Conservation (phyloP, 2,113 vertebrate genomes). For the Spilogale gracilis region DNA sequence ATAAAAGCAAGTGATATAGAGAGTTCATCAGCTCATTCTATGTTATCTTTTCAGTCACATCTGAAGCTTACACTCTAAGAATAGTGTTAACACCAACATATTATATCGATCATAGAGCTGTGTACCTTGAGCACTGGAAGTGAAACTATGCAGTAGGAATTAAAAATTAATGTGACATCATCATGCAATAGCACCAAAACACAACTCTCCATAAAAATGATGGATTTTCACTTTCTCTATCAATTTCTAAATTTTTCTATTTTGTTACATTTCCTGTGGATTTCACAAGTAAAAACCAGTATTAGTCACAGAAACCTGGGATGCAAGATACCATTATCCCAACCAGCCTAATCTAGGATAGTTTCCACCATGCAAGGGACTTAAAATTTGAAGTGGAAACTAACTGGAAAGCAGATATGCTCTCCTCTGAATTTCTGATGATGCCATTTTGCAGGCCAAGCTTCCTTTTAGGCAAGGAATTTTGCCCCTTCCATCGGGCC, state of each 20-base stretch:
- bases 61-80: conserved; percentile 40
- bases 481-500: conserved; percentile 45
- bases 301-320: conserved; percentile 71
- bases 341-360: conserved; percentile 52
- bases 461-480: conserved; percentile 63
- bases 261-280: conserved; percentile 52
- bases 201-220: conserved; percentile 72
- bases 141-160: conserved; percentile 18
- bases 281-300: conserved; percentile 56
- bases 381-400: conserved; percentile 73
- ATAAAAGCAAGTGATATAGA: not conserved
- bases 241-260: conserved; percentile 68
- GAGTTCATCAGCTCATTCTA: not conserved
- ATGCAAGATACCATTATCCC: conserved; percentile 58
- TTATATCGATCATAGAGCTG: not conserved
- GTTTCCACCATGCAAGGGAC: conserved; percentile 58
- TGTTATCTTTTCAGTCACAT: conserved; percentile 39
- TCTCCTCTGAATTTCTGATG: conserved; percentile 77
- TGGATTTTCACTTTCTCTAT: conserved; percentile 51
- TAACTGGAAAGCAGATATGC: conserved; percentile 70
- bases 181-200: conserved; percentile 41
- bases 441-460: conserved; percentile 62
- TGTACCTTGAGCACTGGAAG: not conserved
- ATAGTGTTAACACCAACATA: not conserved
- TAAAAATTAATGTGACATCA: conserved; percentile 69